Conservation (phyloP, 2,797 vertebrate species). For the Sibirionetta formosa region DNA sequence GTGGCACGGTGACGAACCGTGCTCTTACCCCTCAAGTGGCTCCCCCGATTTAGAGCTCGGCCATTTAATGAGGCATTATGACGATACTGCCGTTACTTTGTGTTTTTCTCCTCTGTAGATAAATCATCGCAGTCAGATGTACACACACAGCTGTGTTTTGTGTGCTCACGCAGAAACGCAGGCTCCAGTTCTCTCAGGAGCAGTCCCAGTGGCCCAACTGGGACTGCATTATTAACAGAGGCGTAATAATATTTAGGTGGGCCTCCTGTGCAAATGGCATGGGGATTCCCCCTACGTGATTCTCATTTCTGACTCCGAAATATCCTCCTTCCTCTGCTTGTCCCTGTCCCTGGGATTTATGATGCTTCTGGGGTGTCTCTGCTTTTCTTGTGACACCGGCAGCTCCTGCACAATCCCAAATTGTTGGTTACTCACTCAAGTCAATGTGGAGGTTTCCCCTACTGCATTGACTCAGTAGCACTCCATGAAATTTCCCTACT, state of each 20-base stretch:
- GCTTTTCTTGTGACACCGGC: neutral
- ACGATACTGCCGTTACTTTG: neutral
- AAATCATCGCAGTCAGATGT: neutral
- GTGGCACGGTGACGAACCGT: neutral
- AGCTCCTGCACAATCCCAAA: neutral
- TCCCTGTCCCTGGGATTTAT: neutral
- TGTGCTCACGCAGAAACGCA: fast-evolving
- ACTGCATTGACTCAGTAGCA: neutral
- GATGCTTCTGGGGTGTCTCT: neutral
- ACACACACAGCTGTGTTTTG: slow-evolving; percentile 29
- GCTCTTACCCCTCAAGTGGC: neutral
- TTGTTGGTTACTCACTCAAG: neutral
- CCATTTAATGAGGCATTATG: neutral
- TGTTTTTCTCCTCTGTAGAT: neutral
- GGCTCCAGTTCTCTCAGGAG: neutral
- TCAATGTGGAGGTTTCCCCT: neutral
- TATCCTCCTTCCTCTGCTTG: neutral
- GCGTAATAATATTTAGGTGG: neutral
- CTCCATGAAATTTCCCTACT: neutral
- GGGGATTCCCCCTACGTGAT: fast-evolving
- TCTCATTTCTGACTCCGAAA: neutral
- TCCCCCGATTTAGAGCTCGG: neutral
- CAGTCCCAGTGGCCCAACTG: neutral
- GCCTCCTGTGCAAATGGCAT: neutral
- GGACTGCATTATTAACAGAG: neutral